phyloP scores from a whole-genome alignment of 2,888 invertebrate species.

The Habrosyne pyritoides region DNA sequence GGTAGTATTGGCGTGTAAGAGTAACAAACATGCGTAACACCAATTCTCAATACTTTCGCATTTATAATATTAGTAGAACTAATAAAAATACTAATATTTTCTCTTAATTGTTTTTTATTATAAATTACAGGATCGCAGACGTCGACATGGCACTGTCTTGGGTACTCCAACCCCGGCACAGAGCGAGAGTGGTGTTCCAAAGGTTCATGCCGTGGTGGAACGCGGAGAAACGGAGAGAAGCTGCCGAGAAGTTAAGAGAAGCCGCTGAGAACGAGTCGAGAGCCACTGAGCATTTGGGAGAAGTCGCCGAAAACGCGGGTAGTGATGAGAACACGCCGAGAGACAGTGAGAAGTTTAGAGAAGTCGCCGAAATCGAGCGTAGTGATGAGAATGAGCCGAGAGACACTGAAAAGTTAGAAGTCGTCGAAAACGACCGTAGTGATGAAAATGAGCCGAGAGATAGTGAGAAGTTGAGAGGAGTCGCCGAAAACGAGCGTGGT shows the following conservation, averaged over 20 bases:
- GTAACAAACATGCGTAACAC: too few species aligned
- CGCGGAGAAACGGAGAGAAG: constrained; percentile 61
- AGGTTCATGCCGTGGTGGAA: constrained; percentile 80
- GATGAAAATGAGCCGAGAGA: background rate
- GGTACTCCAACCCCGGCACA: constrained; percentile 78
- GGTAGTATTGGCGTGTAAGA: too few species aligned
- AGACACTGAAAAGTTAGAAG: too few species aligned
- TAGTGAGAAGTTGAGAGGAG: background rate
- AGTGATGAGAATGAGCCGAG: background rate
- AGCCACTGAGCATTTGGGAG: constrained; percentile 3
- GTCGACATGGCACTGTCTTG: constrained; percentile 76
- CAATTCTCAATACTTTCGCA: too few species aligned
- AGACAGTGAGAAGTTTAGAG: background rate
- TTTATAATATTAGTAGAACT: too few species aligned
- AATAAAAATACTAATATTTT: too few species aligned
- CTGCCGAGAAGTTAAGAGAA: constrained; percentile 57
- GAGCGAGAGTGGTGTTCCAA: constrained; percentile 77
- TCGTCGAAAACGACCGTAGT: background rate
- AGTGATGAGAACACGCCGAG: background rate
- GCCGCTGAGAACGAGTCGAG: constrained; percentile 30
- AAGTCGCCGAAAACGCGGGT: background rate
- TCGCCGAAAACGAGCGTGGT: background rate
- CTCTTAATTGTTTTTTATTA: background rate
- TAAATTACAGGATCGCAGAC: constrained; percentile 71
- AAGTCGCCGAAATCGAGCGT: background rate